Conservation (phyloP, 2,113 vertebrate genomes). For the Mola mola region DNA sequence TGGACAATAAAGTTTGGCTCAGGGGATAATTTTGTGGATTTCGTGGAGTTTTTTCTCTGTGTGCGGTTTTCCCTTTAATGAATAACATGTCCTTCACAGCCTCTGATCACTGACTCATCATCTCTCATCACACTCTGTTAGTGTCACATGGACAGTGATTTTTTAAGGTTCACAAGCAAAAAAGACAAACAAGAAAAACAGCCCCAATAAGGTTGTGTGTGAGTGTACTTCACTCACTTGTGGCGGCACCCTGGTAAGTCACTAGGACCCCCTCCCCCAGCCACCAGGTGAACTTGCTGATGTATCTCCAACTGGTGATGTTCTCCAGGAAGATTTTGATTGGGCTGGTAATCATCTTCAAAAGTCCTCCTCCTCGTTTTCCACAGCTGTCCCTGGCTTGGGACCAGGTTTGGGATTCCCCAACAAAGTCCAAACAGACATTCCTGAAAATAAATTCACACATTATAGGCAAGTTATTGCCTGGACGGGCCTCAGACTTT, state of each 20-base stretch:
- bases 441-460: conserved; percentile 51
- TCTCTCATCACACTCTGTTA: no score
- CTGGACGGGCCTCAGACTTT: conserved; percentile 12
- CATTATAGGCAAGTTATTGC: background rate
- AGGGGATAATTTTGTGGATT: no score
- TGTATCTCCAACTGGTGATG: conserved; percentile 12
- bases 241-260: background rate
- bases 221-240: conserved; percentile 61
- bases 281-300: conserved; percentile 73
- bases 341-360: conserved; percentile 39
- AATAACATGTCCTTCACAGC: no score
- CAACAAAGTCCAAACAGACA: conserved; percentile 70
- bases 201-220: background rate
- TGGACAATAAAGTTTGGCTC: no score
- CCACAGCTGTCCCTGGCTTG: conserved; percentile 68
- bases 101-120: background rate
- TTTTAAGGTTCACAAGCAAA: background rate
- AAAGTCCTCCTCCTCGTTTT: conserved; percentile 69
- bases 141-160: no score
- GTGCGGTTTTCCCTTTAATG: no score
- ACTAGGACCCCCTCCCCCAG: conserved; percentile 48
- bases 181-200: background rate
- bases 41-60: background rate
- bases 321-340: conserved; percentile 53
- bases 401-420: conserved; percentile 56